These are phyloP conservation scores for Cotesia congregata DNA, from an alignment of 2,888 invertebrate species.

Conservation along the genomic window DNA sequence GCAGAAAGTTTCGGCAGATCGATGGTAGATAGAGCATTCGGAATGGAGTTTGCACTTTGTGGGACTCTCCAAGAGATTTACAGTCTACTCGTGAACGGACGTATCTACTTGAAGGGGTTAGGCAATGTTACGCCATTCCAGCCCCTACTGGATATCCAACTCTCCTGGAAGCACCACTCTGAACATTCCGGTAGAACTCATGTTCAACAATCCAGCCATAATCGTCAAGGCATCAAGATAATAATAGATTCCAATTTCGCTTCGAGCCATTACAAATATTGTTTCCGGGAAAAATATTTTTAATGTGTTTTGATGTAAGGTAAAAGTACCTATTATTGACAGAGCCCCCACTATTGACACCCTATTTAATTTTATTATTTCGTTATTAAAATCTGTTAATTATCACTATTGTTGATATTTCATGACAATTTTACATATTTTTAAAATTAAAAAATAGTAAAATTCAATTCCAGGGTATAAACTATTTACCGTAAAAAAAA, in stretches of 20 bases:
- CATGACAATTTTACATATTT: no score
- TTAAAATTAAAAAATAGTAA: no score
- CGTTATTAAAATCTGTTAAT: no score
- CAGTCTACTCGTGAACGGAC: conserved; percentile 41
- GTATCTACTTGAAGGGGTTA: conserved; percentile 43
- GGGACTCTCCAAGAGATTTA: conserved; percentile 42
- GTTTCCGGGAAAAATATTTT: not conserved
- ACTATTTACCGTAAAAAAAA: no score
- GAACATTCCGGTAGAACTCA: conserved; percentile 18
- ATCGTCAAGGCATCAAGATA: conserved; percentile 1
- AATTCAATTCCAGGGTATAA: no score
- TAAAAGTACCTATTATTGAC: no score
- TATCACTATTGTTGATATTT: no score
- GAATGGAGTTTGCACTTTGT: conserved; percentile 41
- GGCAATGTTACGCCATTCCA: conserved; percentile 28
- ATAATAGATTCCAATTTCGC: not conserved
- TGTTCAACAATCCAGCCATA: conserved; percentile 1
- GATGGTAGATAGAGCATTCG: conserved; percentile 35
- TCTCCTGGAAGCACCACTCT: conserved; percentile 10
- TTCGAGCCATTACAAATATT: not conserved
- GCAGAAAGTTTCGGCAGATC: conserved; percentile 10
- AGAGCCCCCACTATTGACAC: no score
- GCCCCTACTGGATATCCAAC: not conserved
- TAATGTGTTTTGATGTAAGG: no score
- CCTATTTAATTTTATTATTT: no score